Evolutionary conservation across 1,140 invertebrate species (phyloP).

Genomic region (Drosophila rufa): DNA sequence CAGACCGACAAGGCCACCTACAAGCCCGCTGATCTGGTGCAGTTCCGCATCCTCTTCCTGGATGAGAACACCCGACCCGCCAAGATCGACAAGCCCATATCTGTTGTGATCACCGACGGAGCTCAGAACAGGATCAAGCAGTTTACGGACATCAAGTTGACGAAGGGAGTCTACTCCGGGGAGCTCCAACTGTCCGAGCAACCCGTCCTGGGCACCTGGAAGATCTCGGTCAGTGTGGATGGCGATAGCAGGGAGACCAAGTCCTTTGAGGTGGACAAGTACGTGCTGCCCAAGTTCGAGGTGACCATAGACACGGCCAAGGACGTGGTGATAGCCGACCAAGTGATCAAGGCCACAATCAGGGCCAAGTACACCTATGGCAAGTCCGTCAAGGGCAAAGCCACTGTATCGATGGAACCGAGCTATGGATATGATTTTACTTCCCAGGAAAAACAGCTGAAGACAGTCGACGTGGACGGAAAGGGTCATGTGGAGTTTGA

Average conservation of each 20-base stretch:
- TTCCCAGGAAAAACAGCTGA: constrained; percentile 78
- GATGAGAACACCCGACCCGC: constrained; percentile 90
- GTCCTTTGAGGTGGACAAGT: constrained; percentile 89
- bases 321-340: constrained; percentile 92
- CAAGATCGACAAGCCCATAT: constrained; percentile 75
- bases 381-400: constrained; percentile 91
- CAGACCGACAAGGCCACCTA: constrained; percentile 98
- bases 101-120: constrained; percentile 62
- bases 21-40: constrained; percentile 93
- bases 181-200: constrained; percentile 93
- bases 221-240: constrained; percentile 88
- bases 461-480: constrained; percentile 90
- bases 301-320: constrained; percentile 93
- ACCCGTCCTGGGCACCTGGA: constrained; percentile 95
- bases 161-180: constrained; percentile 91
- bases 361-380: constrained; percentile 91
- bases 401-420: constrained; percentile 88
- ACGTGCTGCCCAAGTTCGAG: constrained; percentile 96
- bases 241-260: constrained; percentile 57
- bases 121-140: constrained; percentile 88
- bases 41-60: constrained; percentile 93
- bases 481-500: constrained; percentile 90
- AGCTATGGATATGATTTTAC: constrained; percentile 28
- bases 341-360: constrained; percentile 91
- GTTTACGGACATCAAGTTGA: constrained; percentile 89